Conservation (phyloP, 1,140 invertebrate species). For the Bombus consobrinus region DNA sequence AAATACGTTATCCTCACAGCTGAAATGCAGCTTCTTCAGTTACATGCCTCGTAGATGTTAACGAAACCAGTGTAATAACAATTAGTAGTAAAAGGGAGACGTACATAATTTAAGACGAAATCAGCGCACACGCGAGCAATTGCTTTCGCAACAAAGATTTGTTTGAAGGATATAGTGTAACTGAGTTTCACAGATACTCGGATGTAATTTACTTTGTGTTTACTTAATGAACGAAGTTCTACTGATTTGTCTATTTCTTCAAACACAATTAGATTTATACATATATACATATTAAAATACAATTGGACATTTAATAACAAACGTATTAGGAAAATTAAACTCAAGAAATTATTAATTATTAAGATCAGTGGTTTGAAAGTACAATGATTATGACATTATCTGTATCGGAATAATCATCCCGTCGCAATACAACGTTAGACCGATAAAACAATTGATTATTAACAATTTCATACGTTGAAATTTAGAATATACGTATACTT, state of each 20-base stretch:
- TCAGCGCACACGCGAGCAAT: neutral
- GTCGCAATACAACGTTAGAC: too few relatives aligned
- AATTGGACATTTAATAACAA: neutral
- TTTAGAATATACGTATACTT: too few relatives aligned
- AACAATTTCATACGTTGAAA: too few relatives aligned
- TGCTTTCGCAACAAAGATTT: neutral
- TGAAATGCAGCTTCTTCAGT: neutral
- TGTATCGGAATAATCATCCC: too few relatives aligned
- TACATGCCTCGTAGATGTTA: neutral
- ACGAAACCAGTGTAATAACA: neutral
- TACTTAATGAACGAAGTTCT: neutral
- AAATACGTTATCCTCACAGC: neutral
- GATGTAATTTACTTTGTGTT: neutral
- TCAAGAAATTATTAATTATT: neutral
- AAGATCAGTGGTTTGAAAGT: neutral
- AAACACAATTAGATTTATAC: neutral
- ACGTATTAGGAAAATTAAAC: neutral
- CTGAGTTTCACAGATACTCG: neutral
- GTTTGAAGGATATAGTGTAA: neutral
- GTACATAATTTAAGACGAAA: neutral
- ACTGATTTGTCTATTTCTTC: neutral
- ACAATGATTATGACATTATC: too few relatives aligned
- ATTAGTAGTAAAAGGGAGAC: neutral
- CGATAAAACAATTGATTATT: too few relatives aligned
- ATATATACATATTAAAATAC: neutral